Percentiles rank a stretch among this genome's conserved stretches.
Evolutionary conservation across 2,797 vertebrate species (phyloP).

Genomic region (Karalla daura): DNA sequence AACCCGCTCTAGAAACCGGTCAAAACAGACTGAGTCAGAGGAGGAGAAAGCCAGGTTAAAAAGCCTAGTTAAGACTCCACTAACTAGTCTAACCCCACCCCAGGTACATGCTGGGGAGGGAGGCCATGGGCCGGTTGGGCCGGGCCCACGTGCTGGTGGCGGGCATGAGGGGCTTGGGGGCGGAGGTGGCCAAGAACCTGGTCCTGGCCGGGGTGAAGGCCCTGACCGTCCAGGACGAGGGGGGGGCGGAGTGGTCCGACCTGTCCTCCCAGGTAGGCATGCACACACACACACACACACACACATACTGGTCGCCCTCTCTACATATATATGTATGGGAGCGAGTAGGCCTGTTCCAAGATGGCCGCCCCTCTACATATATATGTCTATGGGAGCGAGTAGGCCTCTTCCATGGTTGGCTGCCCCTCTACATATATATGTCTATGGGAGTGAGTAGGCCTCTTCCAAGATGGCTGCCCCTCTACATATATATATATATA

Average conservation of each 20-base stretch:
- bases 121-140: conserved; percentile 83
- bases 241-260: conserved; percentile 74
- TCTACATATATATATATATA: too few species aligned
- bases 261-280: conserved; percentile 90
- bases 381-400: neutral
- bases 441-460: neutral
- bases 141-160: conserved; percentile 84
- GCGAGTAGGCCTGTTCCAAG: neutral
- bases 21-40: too few species aligned
- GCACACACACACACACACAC: too few species aligned
- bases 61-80: too few species aligned
- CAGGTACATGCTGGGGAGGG: conserved; percentile 89
- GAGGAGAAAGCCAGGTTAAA: too few species aligned
- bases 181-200: conserved; percentile 91
- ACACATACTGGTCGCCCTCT: fast-evolving
- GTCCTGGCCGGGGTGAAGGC: conserved; percentile 88
- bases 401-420: neutral
- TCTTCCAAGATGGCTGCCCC: neutral
- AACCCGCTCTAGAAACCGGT: too few species aligned
- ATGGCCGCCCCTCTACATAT: too few species aligned
- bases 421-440: neutral
- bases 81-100: too few species aligned
- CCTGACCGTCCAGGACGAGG: conserved; percentile 89
- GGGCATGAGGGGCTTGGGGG: conserved; percentile 89
- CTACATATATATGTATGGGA: neutral